These are phyloP conservation scores for Anableps anableps DNA, from an alignment of 2,797 vertebrate genomes.

Conservation along the genomic window DNA sequence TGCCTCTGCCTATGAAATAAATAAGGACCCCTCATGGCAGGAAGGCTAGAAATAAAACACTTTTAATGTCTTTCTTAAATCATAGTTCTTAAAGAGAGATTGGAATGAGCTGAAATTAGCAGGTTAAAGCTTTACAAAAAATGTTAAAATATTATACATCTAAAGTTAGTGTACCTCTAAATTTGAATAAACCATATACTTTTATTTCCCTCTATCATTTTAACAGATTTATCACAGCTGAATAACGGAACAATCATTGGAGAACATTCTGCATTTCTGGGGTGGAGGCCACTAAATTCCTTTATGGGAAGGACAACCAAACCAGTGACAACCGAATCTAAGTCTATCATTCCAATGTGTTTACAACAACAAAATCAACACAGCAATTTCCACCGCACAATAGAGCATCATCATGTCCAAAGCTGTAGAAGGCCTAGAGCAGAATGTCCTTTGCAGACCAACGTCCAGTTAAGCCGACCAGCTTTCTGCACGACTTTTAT, in stretches of 20 bases:
- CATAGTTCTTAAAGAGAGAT: neutral
- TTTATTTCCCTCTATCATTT: neutral
- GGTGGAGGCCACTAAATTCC: constrained; percentile 32
- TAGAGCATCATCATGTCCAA: neutral
- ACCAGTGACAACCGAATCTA: neutral
- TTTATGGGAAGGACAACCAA: constrained; percentile 3
- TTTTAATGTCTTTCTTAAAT: neutral
- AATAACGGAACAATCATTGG: constrained; percentile 10
- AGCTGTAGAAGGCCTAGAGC: neutral
- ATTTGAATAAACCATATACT: neutral
- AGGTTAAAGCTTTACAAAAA: neutral
- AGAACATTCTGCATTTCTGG: constrained; percentile 9
- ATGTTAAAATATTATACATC: neutral
- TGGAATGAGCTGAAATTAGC: neutral
- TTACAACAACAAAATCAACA: neutral
- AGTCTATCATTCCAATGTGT: neutral
- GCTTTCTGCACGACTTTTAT: neutral
- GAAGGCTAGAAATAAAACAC: neutral
- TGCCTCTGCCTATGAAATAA: neutral
- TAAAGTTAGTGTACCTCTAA: too few relatives aligned
- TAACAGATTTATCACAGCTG: neutral
- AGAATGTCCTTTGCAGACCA: neutral
- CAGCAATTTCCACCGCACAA: neutral
- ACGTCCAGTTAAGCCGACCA: neutral
- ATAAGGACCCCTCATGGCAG: neutral